Percentiles rank a stretch among this genome's conserved stretches.
These are phyloP conservation scores for Acanthococcus lagerstroemiae DNA, from an alignment of 2,888 invertebrate genomes.

Conservation along the genomic window DNA sequence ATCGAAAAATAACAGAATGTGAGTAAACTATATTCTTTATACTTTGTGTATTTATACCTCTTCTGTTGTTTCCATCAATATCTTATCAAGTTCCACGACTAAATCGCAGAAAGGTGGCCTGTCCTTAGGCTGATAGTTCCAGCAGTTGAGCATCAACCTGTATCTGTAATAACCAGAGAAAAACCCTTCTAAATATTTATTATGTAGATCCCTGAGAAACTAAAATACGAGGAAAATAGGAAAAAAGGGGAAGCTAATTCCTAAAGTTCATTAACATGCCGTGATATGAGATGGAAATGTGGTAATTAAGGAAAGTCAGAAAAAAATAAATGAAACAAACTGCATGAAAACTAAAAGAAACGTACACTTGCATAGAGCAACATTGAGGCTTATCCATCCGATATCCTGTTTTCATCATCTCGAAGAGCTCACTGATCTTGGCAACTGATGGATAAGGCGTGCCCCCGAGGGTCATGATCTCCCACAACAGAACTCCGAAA, in stretches of 20 bases:
- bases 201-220: too few relatives aligned
- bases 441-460: slow-evolving; percentile 95
- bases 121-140: slow-evolving; percentile 83
- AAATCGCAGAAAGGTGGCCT: slow-evolving; percentile 81
- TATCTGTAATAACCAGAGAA: slow-evolving; percentile 49
- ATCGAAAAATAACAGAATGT: too few relatives aligned
- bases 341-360: slow-evolving; percentile 28
- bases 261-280: too few relatives aligned
- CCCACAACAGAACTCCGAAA: slow-evolving; percentile 92
- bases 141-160: slow-evolving; percentile 92
- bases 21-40: too few relatives aligned
- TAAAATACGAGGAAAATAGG: too few relatives aligned
- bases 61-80: slow-evolving; percentile 71
- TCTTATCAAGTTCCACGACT: slow-evolving; percentile 79
- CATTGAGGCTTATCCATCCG: slow-evolving; percentile 92
- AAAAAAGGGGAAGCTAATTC: too few relatives aligned
- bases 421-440: slow-evolving; percentile 84
- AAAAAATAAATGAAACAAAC: neutral
- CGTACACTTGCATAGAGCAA: slow-evolving; percentile 86
- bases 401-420: slow-evolving; percentile 78
- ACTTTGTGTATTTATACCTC: neutral
- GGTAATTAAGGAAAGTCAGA: neutral
- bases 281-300: neutral
- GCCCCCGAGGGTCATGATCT: slow-evolving; percentile 96
- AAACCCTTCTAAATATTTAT: neutral